Base-by-base conservation (phyloP, 2,113 vertebrate species). In the Miniopterus natalensis region DNA sequence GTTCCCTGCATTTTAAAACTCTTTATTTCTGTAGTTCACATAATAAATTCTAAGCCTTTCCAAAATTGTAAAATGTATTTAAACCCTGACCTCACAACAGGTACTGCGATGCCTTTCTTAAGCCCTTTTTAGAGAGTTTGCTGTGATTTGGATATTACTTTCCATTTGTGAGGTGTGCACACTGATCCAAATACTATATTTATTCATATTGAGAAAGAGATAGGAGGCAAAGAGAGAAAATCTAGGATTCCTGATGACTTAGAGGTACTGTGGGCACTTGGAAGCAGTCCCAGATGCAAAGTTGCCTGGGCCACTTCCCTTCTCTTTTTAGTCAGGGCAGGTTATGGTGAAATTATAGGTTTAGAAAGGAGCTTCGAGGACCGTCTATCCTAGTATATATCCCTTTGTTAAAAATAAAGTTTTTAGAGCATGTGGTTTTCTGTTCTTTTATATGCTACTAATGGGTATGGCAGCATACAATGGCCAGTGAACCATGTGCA, bases 1-100 rank as follows among this genome's bases (percentile, higher is more conserved):
- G 12, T 75, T 96, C 70, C 7, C 47, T 25, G n/a, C 5, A 88
- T 59, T 59, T 77, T 63, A 84, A 68, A 73, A 85, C 27, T 91
- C 53, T 91, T 88, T 29, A 65, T 92, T 94, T 94, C 31, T 80
- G 12, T 94, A 78, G 75, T 59, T 84, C 61, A 84, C 15, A 17
- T 73, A 85, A n/a, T 93, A 51, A 61, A 71, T 68, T 63, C 88
- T 85, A 90, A 96, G 42, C 45, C 40, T 90, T 85, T 79, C 66
- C 74, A 75, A 78, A 70, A 80, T 61, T 27, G 10, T 71, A 96
- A 96, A 95, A 31, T 78, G 29, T 23, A 20, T 68, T 80, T 84
- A 75, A 71, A 61, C 21, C 29, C 10, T 80, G 40, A 65, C 47
- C 83, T 89, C 42, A 81, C 47, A 70, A 23, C 7, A 47, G 73